phyloP scores from a whole-genome alignment of 2,797 vertebrate species.

The Denticeps clupeoides region DNA sequence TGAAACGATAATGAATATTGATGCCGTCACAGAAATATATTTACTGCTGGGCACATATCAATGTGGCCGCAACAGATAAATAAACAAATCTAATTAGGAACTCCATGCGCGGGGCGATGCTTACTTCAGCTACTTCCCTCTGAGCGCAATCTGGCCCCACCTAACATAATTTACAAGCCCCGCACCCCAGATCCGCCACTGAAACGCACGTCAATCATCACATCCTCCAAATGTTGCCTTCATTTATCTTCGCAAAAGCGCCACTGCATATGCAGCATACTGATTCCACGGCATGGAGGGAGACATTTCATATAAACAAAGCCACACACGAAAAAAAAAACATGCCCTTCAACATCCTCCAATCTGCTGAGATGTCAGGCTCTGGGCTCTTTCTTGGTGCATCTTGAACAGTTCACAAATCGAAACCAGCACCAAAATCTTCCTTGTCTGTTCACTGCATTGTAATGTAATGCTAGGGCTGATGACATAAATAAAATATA shows the following conservation, averaged over 20 bases:
- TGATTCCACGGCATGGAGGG: conserved; percentile 28
- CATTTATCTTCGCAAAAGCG: conserved; percentile 45
- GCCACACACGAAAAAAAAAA: conserved; percentile 27
- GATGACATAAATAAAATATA: too few species aligned
- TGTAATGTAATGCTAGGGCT: too few species aligned
- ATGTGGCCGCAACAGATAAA: conserved; percentile 31
- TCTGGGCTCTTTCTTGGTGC: too few species aligned
- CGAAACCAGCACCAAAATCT: too few species aligned
- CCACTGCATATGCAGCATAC: conserved; percentile 34
- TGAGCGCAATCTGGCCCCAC: conserved; percentile 6
- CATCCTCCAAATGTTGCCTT: conserved; percentile 31
- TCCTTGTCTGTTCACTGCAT: too few species aligned
- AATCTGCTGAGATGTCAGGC: too few species aligned
- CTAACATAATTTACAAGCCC: conserved; percentile 36
- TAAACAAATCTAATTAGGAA: conserved; percentile 33
- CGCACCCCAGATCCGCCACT: conserved; percentile 24
- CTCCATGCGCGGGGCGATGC: conserved; percentile 15
- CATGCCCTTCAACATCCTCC: conserved; percentile 23
- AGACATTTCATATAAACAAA: conserved; percentile 28
- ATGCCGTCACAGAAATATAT: conserved; percentile 18
- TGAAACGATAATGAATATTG: conserved; percentile 19
- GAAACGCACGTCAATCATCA: conserved; percentile 29
- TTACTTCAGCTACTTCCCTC: conserved; percentile 31
- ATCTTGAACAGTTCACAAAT: too few species aligned
- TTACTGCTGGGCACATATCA: conserved; percentile 19